phyloP scores from a whole-genome alignment of 2,888 invertebrate species.

The Tenodera sinensis region DNA sequence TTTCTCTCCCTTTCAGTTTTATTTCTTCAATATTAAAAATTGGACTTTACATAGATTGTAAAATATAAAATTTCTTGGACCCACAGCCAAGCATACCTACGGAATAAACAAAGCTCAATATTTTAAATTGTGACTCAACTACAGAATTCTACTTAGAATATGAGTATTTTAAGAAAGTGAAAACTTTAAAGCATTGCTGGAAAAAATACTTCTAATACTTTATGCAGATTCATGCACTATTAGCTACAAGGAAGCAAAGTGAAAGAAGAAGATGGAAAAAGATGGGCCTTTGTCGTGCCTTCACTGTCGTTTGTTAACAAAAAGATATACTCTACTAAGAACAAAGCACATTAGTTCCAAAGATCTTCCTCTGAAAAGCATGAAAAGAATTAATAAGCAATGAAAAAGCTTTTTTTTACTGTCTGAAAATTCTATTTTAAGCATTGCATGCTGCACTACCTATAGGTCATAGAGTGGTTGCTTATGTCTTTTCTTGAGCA shows the following conservation, averaged over 20 bases:
- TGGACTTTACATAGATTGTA: too few relatives aligned
- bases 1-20: too few relatives aligned
- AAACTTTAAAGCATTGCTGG: background rate
- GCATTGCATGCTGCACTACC: background rate
- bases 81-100: too few relatives aligned
- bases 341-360: background rate
- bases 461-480: background rate
- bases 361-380: background rate
- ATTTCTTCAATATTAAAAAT: too few relatives aligned
- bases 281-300: conserved; percentile 34
- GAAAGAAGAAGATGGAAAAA: background rate
- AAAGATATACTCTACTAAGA: background rate
- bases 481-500: background rate
- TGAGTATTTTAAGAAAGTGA: background rate
- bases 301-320: background rate
- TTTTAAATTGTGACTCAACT: too few relatives aligned
- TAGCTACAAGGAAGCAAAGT: background rate
- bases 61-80: too few relatives aligned
- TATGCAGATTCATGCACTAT: background rate
- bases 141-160: background rate
- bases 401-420: background rate
- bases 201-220: background rate
- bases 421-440: background rate
- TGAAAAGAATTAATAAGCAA: background rate
- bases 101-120: too few relatives aligned